Base-by-base conservation (phyloP, 1,140 invertebrate genomes). In the Solenopsis invicta region DNA sequence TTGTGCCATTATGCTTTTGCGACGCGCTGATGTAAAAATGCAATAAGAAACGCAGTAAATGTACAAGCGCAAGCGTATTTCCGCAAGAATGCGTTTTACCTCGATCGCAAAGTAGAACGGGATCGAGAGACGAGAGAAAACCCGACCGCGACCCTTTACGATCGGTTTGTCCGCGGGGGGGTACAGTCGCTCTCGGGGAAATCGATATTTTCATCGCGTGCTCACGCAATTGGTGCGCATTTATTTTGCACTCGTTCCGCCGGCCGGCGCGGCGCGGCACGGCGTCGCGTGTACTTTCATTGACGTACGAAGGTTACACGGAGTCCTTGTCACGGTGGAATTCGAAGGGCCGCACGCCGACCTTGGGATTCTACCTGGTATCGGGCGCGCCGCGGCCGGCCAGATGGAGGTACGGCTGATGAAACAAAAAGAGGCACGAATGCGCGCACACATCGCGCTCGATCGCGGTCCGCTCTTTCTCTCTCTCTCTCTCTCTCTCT, bases 301-400 rank as follows among this genome's bases (percentile, higher is more conserved):
- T 90, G 88, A 90, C 88, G 78, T 84, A 84, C 88, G 88, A 90
- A 90, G 89, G 88, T 89, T 90, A 56, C 66, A 13, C 21, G 45
- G 59, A 90, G 89, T 90, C 89, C 89, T 90, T 90, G 89, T 85
- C 85, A 66, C 88, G 81, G 66, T 89, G 89, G 89, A 90, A 90
- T 90, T 90, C 85, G 89, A 89, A 90, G 89, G 89, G 89, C 85
- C 88, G 80, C 88, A 86, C 48, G 75, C 85, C 85, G 88, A 37
- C 89, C 89, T 90, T 90, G 89, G 74, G 72, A 89, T 89, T 90
- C 88, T 89, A 89, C 88, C 81, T 89, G 88, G 88, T 90, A 90
- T 84, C 89, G 72, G 80, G 13, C 54, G 75, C n/a, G 76, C n/a
- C 61, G 59, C 48, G 66, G 80, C 29, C 85, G 85, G 78, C 85